These are phyloP conservation scores for Platichthys stellatus DNA, from an alignment of 2,113 vertebrate genomes.

Conservation along the genomic window DNA sequence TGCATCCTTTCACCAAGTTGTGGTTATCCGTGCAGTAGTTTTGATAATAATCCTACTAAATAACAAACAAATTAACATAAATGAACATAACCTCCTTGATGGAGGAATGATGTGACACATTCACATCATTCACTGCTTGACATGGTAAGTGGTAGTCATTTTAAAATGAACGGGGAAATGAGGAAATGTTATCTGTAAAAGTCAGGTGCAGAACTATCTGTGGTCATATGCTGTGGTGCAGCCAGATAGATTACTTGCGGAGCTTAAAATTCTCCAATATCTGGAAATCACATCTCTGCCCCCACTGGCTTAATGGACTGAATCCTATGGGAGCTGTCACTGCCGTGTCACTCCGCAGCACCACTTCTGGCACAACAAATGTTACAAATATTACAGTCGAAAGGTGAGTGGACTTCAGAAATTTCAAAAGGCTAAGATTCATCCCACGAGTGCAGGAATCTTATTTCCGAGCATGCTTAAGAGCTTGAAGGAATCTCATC, in stretches of 20 bases:
- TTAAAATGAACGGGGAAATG: slow-evolving; percentile 18
- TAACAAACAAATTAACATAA: too few species aligned
- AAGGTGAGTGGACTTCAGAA: slow-evolving; percentile 50
- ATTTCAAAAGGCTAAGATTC: slow-evolving; percentile 56
- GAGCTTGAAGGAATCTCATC: slow-evolving; percentile 57
- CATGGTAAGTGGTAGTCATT: slow-evolving; percentile 11
- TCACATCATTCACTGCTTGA: slow-evolving; percentile 1
- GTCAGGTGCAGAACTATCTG: slow-evolving; percentile 33
- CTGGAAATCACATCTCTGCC: slow-evolving; percentile 53
- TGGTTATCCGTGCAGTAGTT: too few species aligned
- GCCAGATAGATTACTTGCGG: slow-evolving; percentile 48
- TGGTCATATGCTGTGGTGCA: slow-evolving; percentile 15
- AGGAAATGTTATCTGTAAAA: slow-evolving; percentile 45
- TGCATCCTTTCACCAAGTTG: too few species aligned
- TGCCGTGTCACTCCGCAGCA: slow-evolving; percentile 35
- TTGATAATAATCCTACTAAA: too few species aligned
- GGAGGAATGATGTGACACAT: neutral
- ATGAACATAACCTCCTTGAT: neutral
- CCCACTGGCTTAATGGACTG: slow-evolving; percentile 53
- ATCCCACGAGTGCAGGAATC: slow-evolving; percentile 45
- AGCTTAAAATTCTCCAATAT: slow-evolving; percentile 49
- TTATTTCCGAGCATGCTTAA: slow-evolving; percentile 51
- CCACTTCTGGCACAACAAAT: slow-evolving; percentile 49
- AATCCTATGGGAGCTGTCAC: slow-evolving; percentile 53
- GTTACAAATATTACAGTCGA: slow-evolving; percentile 44